Base-by-base conservation (phyloP, 92 coral and sea anemone genomes). In the Isaurus tuberculatus region DNA sequence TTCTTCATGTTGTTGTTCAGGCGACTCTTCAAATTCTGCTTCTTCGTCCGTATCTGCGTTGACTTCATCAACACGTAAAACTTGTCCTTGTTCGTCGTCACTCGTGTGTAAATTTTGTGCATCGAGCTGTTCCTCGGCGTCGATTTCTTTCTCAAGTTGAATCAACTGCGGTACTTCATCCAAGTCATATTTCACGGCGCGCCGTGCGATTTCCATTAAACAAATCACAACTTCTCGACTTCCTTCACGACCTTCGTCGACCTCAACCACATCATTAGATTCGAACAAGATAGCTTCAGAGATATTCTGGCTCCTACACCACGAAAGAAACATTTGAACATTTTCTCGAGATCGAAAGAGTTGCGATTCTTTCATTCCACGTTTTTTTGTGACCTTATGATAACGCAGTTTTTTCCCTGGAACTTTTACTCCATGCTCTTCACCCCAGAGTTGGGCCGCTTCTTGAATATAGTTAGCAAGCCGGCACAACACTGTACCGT, bases 211-310 rank as follows among this genome's bases (percentile, higher is more conserved):
- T 79, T 97, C 99, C 99, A 97, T 97, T 27, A 97, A 86, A 64
- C 99, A 97, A 34, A 97, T 97, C 68, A 97, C 95, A 19, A 97
- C 92, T 70, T 95, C 99, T 63, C 99, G 55, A 61, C 99, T 92
- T 5, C 99, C 99, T 61, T 96, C 98, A 37, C 99, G 73, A 61
- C 95, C 95, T 46, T 97, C 99, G 61, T 97, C 99, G 13, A 95
- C 99, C 66, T 92, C 90, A 27, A 97, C 99, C 2, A 94, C 97
- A 86, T 97, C 99, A 77, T 97, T 97, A 34, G 99, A 97, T 72
- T 97, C 99, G 80, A 97, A 97, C 80, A 97, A 86, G 19, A 97
- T 94, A 23, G 99, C 98, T 79, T 97, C 98, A 46, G 99, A 96
- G 72, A 97, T 89, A 25, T 90, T 93, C 46, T 94, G 94, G 60